These are phyloP conservation scores for Rhinichthys osculus DNA, from an alignment of 2,797 vertebrate species.

Conservation along the genomic window DNA sequence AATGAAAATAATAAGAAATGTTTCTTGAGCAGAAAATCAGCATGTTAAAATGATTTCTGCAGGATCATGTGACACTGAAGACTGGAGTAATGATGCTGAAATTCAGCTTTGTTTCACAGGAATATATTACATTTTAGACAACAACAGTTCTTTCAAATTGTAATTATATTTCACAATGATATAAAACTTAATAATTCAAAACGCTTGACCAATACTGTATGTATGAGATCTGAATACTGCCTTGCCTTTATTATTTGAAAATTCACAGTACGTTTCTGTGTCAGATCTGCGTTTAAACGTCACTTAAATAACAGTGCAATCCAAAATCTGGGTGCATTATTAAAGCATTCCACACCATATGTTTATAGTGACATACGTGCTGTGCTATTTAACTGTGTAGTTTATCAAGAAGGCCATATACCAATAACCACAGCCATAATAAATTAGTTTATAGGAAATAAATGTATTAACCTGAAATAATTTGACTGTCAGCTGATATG, in stretches of 20 bases:
- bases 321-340: not conserved
- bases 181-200: not conserved
- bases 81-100: not conserved
- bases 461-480: not conserved
- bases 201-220: not conserved
- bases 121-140: not conserved
- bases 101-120: not conserved
- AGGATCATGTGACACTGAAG: not conserved
- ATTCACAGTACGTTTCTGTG: not conserved
- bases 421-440: too few relatives aligned
- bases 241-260: not conserved
- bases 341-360: not conserved
- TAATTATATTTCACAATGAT: not conserved
- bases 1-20: not conserved
- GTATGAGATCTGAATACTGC: not conserved
- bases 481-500: not conserved
- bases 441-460: not conserved
- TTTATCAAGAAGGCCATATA: not conserved
- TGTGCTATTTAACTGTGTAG: too few relatives aligned
- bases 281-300: not conserved
- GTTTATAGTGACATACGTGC: not conserved
- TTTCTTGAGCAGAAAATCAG: not conserved
- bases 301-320: not conserved
- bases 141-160: not conserved
- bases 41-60: not conserved